Evolutionary conservation across 2,888 invertebrate genomes (phyloP).

Genomic region (Galerucella pusilla): DNA sequence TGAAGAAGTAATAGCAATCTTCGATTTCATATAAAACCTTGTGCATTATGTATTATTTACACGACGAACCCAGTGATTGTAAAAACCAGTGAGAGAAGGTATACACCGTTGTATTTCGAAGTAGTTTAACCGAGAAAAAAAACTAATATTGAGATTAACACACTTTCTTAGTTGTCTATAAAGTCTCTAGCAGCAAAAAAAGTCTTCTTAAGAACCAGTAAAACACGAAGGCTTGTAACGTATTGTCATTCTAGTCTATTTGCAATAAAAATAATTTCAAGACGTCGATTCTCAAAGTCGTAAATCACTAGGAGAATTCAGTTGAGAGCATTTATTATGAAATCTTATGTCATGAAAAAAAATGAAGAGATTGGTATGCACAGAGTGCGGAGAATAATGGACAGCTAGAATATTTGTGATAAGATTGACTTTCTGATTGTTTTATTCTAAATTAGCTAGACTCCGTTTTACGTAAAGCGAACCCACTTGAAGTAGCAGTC

Average conservation of each 20-base stretch:
- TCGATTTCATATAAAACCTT: conserved; percentile 7
- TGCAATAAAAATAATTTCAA: no score
- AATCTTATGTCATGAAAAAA: no score
- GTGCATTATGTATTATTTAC: neutral
- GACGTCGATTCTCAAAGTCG: neutral
- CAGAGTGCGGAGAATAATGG: no score
- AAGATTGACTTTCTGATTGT: no score
- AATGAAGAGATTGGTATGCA: no score
- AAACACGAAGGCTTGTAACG: neutral
- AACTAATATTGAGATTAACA: conserved; percentile 5
- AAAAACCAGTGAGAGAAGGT: conserved; percentile 1
- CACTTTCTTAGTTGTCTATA: conserved; percentile 3
- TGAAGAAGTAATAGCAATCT: neutral
- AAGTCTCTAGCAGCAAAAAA: neutral
- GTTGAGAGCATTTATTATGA: neutral
- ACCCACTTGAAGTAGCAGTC: no score
- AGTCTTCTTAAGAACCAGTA: neutral
- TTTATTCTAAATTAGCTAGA: no score
- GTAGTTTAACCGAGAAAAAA: neutral
- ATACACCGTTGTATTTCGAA: no score
- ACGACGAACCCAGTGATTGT: conserved; percentile 8
- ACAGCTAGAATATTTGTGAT: no score
- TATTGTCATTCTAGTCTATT: neutral
- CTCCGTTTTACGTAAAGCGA: no score
- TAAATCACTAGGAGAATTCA: neutral